Base-by-base conservation (phyloP, 2,113 vertebrate species). In the Ageneiosus marmoratus region DNA sequence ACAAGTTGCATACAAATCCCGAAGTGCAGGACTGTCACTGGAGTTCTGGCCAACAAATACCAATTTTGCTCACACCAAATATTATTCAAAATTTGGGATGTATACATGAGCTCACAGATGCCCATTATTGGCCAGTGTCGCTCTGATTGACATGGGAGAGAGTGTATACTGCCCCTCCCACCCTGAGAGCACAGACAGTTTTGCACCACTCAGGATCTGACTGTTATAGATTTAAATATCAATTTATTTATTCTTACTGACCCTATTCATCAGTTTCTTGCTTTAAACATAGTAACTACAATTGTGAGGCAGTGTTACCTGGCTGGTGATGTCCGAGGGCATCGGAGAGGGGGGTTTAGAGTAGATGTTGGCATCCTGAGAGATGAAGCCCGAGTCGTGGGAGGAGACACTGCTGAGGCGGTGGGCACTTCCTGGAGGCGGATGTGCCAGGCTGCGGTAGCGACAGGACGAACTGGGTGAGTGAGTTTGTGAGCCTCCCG, bases 301-400 rank as follows among this genome's bases (percentile, higher is more conserved):
- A 13, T 41, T 10, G 9, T 70, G 37, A n/a, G 5, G 8, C 50
- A 24, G 50, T 76, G 29, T 24, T 76, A 98, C 98, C 97, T 99
- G 98, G 92, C 97, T 99, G 84, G 96, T 98, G 93, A 99, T 96
- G 92, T 99, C 98, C 0, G 95, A 97, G 89, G 98, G 97, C 97
- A 99, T 98, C 15, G 97, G 97, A 0, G 97, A 99, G 18, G 98
- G 97, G 0, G 98, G 97, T 87, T 99, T 99, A 93, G 97, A 99
- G 92, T 97, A 98, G 83, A 95, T 86, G 63, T 98, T 95, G 27
- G 97, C 94, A 0, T 99, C 98, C 94, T 99, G 97, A 84, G 97
- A 99, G 90, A 98, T 91, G 87, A 99, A 99, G 91, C 97, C 98
- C 0, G 98, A 99, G 90, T 99, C 97, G 6, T 99, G 98, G 44